phyloP scores from a whole-genome alignment of 2,113 vertebrate species.

The Austrofundulus limnaeus region DNA sequence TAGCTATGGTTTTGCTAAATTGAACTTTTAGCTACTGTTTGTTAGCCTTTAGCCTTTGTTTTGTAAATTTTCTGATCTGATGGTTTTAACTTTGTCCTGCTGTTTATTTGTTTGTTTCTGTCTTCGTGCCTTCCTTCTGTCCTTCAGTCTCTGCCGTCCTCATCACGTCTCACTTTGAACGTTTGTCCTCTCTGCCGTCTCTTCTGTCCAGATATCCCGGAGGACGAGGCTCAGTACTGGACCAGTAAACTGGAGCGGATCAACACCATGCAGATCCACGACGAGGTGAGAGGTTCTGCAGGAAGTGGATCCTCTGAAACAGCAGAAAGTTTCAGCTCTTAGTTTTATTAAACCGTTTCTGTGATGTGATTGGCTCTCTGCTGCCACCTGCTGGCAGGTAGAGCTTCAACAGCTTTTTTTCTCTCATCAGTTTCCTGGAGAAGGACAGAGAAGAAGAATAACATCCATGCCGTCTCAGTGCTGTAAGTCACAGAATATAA shows the following conservation, averaged over 20 bases:
- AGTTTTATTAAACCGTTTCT: too few relatives aligned
- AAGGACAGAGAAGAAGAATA: constrained; percentile 80
- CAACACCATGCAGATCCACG: constrained; percentile 84
- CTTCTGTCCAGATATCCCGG: constrained; percentile 87
- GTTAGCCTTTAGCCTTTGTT: not conserved
- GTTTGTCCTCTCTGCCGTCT: constrained; percentile 11
- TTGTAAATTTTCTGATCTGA: too few relatives aligned
- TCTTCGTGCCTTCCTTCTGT: not conserved
- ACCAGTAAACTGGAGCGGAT: constrained; percentile 91
- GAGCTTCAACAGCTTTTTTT: too few relatives aligned
- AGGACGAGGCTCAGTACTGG: constrained; percentile 96
- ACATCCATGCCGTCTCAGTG: constrained; percentile 89
- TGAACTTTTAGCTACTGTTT: too few relatives aligned
- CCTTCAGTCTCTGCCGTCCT: not conserved
- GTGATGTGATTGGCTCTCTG: constrained; percentile 8
- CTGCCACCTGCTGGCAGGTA: constrained; percentile 35
- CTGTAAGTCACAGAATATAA: constrained; percentile 83
- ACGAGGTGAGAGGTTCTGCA: constrained; percentile 76
- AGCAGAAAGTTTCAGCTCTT: too few relatives aligned
- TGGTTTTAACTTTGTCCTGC: too few relatives aligned
- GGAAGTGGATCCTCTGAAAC: not conserved
- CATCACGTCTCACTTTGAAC: rapidly evolving
- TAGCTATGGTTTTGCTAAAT: too few relatives aligned
- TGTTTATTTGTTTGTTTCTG: too few relatives aligned
- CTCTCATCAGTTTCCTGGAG: constrained; percentile 81